A percentile compares a stretch with the other conserved stretches of the same genome.
These are phyloP conservation scores for Lethrus apterus DNA, from an alignment of 1,140 invertebrate species.

Conservation along the genomic window DNA sequence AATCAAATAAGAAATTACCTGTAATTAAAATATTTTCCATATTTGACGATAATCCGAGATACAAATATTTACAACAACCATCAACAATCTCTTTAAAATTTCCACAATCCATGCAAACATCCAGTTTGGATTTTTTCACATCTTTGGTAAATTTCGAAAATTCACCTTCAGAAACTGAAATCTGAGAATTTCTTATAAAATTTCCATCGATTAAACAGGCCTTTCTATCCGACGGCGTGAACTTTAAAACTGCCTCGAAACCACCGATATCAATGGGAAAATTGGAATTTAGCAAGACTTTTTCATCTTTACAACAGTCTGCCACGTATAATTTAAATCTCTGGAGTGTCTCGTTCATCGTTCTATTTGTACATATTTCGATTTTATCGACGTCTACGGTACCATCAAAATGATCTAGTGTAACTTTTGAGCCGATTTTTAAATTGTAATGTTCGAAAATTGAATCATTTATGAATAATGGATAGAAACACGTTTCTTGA, in stretches of 20 bases:
- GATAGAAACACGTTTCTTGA: conserved; percentile 4
- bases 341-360: conserved; percentile 45
- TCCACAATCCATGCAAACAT: conserved; percentile 8
- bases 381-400: conserved; percentile 24
- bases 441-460: conserved; percentile 33
- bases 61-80: neutral
- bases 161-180: conserved; percentile 6
- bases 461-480: conserved; percentile 20
- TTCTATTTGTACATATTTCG: conserved; percentile 23
- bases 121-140: neutral
- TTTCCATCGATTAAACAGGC: conserved; percentile 53
- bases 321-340: conserved; percentile 53
- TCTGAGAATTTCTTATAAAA: conserved; percentile 47
- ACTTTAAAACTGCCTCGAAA: conserved; percentile 44
- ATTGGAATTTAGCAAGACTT: conserved; percentile 53
- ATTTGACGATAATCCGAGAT: neutral
- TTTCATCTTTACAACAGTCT: conserved; percentile 43
- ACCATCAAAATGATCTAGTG: conserved; percentile 30
- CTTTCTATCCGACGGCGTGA: conserved; percentile 47
- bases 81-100: conserved; percentile 15
- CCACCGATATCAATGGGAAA: conserved; percentile 48
- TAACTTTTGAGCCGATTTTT: conserved; percentile 39
- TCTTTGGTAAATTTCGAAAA: conserved; percentile 1
- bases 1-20: conserved; percentile 25
- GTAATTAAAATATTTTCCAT: conserved; percentile 26